Conservation (phyloP, 2,888 invertebrate genomes). For the Leptopilina syphax region DNA sequence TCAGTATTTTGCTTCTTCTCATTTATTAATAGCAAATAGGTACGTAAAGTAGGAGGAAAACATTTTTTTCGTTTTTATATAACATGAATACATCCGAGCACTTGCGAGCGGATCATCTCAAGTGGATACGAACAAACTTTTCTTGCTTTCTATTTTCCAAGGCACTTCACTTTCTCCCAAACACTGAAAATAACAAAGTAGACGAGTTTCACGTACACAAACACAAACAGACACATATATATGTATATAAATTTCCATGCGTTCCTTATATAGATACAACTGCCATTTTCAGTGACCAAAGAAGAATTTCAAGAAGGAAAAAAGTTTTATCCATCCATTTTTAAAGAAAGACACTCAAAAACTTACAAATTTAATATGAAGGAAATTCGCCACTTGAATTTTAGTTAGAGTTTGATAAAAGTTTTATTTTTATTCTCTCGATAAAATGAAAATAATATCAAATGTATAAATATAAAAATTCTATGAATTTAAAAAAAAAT, state of each 20-base stretch:
- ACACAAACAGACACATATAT: not conserved
- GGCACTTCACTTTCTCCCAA: constrained; percentile 56
- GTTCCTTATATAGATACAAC: not conserved
- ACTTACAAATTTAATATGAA: too few species aligned
- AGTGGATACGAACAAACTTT: constrained; percentile 54
- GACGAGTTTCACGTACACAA: constrained; percentile 29
- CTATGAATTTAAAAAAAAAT: too few species aligned
- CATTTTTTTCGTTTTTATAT: not conserved
- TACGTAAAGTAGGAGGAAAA: too few species aligned
- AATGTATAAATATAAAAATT: too few species aligned
- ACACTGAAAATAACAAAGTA: constrained; percentile 61
- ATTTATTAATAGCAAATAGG: constrained; percentile 29
- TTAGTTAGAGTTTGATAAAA: too few species aligned
- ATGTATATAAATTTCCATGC: not conserved
- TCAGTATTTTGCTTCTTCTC: not conserved
- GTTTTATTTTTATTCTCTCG: too few species aligned
- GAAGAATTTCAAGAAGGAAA: not conserved
- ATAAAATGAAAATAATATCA: too few species aligned
- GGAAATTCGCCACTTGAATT: too few species aligned
- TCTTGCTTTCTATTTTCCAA: constrained; percentile 54
- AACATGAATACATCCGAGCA: constrained; percentile 52
- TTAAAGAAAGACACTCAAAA: too few species aligned
- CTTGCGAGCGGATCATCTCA: constrained; percentile 54
- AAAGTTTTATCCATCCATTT: not conserved
- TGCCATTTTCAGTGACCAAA: not conserved